These are phyloP conservation scores for Hormaphis cornu DNA, from an alignment of 1,140 invertebrate species.

Conservation along the genomic window DNA sequence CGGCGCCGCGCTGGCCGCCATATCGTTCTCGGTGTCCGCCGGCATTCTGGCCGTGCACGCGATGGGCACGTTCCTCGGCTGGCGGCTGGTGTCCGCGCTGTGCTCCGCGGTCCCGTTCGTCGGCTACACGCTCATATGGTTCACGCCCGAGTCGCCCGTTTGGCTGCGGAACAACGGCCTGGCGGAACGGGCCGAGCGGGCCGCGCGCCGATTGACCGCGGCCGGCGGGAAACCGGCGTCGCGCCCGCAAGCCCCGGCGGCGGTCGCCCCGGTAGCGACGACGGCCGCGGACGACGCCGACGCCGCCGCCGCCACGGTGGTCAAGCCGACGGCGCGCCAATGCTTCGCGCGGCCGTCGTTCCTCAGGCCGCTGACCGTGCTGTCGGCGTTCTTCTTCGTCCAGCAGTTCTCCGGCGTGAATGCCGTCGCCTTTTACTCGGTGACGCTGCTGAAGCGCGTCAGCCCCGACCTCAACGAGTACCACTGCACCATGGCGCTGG, in stretches of 20 bases:
- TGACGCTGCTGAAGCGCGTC: conserved; percentile 47
- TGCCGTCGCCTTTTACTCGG: conserved; percentile 63
- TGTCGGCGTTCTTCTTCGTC: conserved; percentile 51
- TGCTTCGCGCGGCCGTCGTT: conserved; percentile 36
- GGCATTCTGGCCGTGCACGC: conserved; percentile 50
- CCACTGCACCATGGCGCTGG: conserved; percentile 54
- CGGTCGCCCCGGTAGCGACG: conserved; percentile 36
- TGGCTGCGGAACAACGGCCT: conserved; percentile 53
- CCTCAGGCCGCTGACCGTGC: conserved; percentile 52
- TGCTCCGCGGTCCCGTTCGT: conserved; percentile 47
- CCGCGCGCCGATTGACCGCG: not conserved
- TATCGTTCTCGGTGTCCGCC: conserved; percentile 48
- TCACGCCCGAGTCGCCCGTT: conserved; percentile 60
- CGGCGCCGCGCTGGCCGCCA: conserved; percentile 48
- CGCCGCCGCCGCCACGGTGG: conserved; percentile 43
- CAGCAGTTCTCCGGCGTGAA: conserved; percentile 57
- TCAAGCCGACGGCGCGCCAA: conserved; percentile 35
- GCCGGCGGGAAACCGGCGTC: conserved; percentile 37
- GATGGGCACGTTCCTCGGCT: conserved; percentile 51
- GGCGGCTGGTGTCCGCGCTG: conserved; percentile 50
- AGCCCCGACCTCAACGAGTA: conserved; percentile 49
- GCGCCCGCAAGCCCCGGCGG: not conserved
- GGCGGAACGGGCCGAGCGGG: not conserved
- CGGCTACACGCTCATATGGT: conserved; percentile 43
- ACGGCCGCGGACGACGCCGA: conserved; percentile 45